Conservation (phyloP, 1,140 invertebrate species). For the Drosophila azteca region DNA sequence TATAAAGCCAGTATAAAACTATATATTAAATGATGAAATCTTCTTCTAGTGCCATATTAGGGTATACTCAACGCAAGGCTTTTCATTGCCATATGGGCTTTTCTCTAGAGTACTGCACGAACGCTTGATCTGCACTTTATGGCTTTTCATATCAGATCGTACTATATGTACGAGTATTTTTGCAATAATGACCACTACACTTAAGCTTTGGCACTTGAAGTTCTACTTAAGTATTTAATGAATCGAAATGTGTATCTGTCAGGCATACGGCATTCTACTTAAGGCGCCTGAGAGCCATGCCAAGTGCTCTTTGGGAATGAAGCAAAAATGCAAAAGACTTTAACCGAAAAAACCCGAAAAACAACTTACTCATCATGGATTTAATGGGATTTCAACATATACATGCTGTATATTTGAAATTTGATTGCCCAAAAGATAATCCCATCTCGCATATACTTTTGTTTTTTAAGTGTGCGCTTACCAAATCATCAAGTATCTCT, state of each 20-base stretch:
- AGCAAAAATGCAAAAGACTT: conserved; percentile 37
- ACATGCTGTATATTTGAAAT: conserved; percentile 19
- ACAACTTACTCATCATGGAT: conserved; percentile 50
- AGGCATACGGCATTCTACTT: conserved; percentile 53
- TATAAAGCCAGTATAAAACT: conserved; percentile 72
- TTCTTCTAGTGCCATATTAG: too few species aligned
- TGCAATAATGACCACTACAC: conserved; percentile 69
- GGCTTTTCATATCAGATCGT: conserved; percentile 3
- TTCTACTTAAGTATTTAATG: conserved; percentile 77
- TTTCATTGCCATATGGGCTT: conserved; percentile 25
- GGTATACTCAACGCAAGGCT: neutral
- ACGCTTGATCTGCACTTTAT: conserved; percentile 32
- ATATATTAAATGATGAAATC: too few species aligned
- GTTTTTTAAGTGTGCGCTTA: conserved; percentile 30
- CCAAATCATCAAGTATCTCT: conserved; percentile 19
- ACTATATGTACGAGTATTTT: conserved; percentile 29
- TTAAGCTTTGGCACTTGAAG: conserved; percentile 76
- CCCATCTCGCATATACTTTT: neutral
- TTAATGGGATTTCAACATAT: conserved; percentile 74
- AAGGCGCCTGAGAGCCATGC: conserved; percentile 72
- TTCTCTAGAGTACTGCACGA: conserved; percentile 11
- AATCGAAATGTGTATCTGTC: conserved; percentile 44
- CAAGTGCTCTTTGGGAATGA: conserved; percentile 65
- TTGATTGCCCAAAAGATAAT: conserved; percentile 36
- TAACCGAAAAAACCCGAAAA: conserved; percentile 1